phyloP scores from a whole-genome alignment of 2,888 invertebrate genomes.

The Dicyrtoma fusca region DNA sequence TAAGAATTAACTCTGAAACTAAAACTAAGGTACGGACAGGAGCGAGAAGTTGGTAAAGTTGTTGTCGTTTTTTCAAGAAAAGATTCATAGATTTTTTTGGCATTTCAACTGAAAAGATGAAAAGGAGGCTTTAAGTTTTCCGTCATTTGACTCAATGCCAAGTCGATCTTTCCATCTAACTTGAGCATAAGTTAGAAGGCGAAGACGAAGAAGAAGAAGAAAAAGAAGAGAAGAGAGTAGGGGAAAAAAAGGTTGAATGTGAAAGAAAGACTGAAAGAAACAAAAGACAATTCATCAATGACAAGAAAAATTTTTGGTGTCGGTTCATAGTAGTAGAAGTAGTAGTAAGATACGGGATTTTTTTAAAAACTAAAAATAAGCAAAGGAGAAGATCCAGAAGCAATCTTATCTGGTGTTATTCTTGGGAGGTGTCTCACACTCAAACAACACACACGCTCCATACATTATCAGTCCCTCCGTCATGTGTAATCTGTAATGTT shows the following conservation, averaged over 20 bases:
- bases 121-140: conserved; percentile 29
- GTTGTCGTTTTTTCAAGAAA: conserved; percentile 21
- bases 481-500: conserved; percentile 16
- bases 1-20: neutral
- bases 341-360: conserved; percentile 37
- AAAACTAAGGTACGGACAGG: neutral
- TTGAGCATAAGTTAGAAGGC: too few species aligned
- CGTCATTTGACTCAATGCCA: conserved; percentile 46
- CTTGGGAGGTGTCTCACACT: conserved; percentile 36
- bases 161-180: conserved; percentile 38
- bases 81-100: conserved; percentile 34
- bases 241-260: neutral
- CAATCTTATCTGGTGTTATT: conserved; percentile 37
- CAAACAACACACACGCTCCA: conserved; percentile 30
- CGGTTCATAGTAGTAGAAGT: conserved; percentile 34
- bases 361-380: conserved; percentile 46
- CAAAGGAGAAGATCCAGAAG: conserved; percentile 35
- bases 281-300: conserved; percentile 53
- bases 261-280: conserved; percentile 41
- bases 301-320: conserved; percentile 46
- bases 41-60: conserved; percentile 10
- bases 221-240: conserved; percentile 12
- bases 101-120: conserved; percentile 42
- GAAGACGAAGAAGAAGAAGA: conserved; percentile 21
- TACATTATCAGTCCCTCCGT: conserved; percentile 26